Conservation (phyloP, 2,797 vertebrate species). For the Acipenser oxyrinchus region DNA sequence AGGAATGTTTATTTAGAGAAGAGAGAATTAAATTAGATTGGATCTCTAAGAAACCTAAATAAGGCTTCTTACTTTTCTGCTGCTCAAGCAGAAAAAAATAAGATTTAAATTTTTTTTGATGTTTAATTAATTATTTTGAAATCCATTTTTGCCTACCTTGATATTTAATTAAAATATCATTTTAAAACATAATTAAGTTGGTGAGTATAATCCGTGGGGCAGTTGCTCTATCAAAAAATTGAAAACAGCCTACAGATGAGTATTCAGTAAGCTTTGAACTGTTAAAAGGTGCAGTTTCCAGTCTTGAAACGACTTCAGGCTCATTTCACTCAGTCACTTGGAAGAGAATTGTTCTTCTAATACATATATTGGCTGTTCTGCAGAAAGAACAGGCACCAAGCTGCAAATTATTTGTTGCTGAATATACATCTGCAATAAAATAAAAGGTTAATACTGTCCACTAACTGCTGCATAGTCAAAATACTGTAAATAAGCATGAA, state of each 20-base stretch:
- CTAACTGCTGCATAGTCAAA: no score
- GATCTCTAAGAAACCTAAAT: conserved; percentile 81
- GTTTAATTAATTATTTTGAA: conserved; percentile 96
- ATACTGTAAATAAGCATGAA: conserved; percentile 59
- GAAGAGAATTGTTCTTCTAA: conserved; percentile 36
- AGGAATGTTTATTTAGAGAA: conserved; percentile 90
- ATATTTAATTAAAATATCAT: conserved; percentile 98
- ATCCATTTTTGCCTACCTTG: conserved; percentile 91
- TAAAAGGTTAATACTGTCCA: no score
- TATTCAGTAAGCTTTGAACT: not conserved
- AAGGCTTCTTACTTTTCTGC: conserved; percentile 80
- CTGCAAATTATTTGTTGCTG: conserved; percentile 17
- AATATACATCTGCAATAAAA: conserved; percentile 17
- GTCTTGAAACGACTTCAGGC: conserved; percentile 22
- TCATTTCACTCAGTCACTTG: conserved; percentile 24
- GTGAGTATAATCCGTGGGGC: conserved; percentile 73
- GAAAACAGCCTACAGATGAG: conserved; percentile 31
- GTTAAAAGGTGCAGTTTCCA: conserved; percentile 4
- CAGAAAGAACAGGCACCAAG: conserved; percentile 27
- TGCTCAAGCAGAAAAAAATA: conserved; percentile 74
- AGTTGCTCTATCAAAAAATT: conserved; percentile 54
- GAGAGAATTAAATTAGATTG: conserved; percentile 89
- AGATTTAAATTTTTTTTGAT: conserved; percentile 69
- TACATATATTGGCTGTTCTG: conserved; percentile 34
- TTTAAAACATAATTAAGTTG: conserved; percentile 96